Evolutionary conservation across 2,888 invertebrate genomes (phyloP).

Genomic region (Lepas anatifera): DNA sequence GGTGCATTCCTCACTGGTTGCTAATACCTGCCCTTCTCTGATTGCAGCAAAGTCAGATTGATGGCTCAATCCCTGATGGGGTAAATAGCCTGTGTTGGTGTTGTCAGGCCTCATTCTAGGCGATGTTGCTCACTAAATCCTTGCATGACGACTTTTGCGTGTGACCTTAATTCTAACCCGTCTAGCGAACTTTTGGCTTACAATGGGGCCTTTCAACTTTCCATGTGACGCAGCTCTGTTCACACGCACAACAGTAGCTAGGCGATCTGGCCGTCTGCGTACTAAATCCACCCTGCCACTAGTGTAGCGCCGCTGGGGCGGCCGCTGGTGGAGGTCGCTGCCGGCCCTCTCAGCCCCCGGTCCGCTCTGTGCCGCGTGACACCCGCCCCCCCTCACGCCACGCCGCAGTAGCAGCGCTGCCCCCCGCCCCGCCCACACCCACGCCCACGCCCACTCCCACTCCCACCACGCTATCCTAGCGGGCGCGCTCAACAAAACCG

Average conservation of each 20-base stretch:
- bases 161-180: not conserved
- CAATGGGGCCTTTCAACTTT: conserved; percentile 8
- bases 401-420: too few species aligned
- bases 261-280: not conserved
- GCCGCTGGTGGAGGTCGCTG: not conserved
- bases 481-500: too few species aligned
- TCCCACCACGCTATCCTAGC: conserved; percentile 17
- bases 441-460: conserved; percentile 31
- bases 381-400: not conserved
- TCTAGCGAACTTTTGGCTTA: not conserved
- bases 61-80: conserved; percentile 11
- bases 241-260: conserved; percentile 4
- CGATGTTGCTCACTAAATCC: conserved; percentile 4
- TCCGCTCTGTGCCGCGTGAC: not conserved
- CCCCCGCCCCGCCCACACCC: conserved; percentile 13
- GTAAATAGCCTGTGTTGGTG: conserved; percentile 10
- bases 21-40: conserved; percentile 9
- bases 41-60: conserved; percentile 6
- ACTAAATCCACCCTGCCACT: conserved; percentile 9
- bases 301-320: conserved; percentile 28
- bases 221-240: conserved; percentile 2
- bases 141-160: conserved; percentile 3
- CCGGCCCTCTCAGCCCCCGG: not conserved
- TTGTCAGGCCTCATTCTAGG: conserved; percentile 9
- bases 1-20: conserved; percentile 5